Conservation (phyloP, 2,888 invertebrate genomes). For the Caenorhabditis zanzibari region DNA sequence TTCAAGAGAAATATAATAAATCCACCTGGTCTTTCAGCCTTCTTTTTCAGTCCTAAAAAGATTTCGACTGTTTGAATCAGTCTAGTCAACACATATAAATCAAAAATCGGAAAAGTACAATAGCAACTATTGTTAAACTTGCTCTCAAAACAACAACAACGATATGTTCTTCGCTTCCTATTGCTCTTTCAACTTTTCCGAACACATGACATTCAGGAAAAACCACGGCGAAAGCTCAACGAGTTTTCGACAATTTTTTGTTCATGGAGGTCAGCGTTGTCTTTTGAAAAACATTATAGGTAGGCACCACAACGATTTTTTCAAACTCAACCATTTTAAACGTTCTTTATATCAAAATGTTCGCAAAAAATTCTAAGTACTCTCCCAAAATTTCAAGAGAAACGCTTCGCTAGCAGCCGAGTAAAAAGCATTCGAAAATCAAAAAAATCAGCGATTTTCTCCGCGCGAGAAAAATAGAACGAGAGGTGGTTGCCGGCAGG, state of each 20-base stretch:
- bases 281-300: no score
- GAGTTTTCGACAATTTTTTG: conserved; percentile 1
- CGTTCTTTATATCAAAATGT: no score
- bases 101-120: background rate
- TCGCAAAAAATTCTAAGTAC: no score
- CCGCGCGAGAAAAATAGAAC: no score
- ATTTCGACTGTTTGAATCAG: background rate
- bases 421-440: no score
- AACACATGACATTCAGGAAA: conserved; percentile 24
- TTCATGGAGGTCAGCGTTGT: background rate
- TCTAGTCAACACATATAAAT: background rate
- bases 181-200: conserved; percentile 12
- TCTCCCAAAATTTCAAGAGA: background rate
- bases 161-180: background rate
- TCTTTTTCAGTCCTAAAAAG: no score
- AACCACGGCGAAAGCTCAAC: background rate
- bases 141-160: conserved; percentile 14
- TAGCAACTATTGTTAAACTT: background rate
- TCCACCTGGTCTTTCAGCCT: background rate
- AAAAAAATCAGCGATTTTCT: no score
- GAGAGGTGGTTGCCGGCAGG: no score
- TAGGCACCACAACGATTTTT: no score
- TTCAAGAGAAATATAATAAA: background rate
- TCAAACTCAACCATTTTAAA: no score
- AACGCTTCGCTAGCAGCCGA: no score